Evolutionary conservation across 23 tunicate species (phyloP).

Genomic region (Botrylloides violaceus): DNA sequence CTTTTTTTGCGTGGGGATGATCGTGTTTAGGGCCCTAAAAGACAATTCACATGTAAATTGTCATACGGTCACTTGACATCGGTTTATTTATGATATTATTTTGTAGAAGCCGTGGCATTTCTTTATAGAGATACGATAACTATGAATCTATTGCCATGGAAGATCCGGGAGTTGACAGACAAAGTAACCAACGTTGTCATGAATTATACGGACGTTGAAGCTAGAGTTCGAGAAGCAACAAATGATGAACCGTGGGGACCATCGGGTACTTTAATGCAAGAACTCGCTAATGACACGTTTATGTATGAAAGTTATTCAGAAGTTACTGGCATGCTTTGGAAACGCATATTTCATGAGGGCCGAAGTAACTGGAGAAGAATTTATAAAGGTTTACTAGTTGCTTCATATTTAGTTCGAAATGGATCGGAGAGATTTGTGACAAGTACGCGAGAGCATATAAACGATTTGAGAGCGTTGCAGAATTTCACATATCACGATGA

Average conservation of each 20-base stretch:
- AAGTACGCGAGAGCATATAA: slow-evolving; percentile 87
- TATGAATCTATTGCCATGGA: slow-evolving; percentile 75
- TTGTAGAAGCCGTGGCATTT: not conserved
- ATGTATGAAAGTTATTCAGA: slow-evolving; percentile 88
- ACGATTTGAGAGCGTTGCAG: slow-evolving; percentile 86
- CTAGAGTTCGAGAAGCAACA: slow-evolving; percentile 83
- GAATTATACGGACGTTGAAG: slow-evolving; percentile 93
- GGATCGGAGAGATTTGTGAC: slow-evolving; percentile 94
- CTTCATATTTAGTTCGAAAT: slow-evolving; percentile 61
- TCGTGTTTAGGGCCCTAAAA: too few species aligned
- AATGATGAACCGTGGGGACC: slow-evolving; percentile 99
- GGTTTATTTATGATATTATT: too few species aligned
- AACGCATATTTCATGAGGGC: slow-evolving; percentile 92
- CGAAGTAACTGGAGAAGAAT: slow-evolving; percentile 75
- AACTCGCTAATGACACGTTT: slow-evolving; percentile 78
- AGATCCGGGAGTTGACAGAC: slow-evolving; percentile 72
- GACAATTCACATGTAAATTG: too few species aligned
- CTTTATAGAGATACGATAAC: not conserved
- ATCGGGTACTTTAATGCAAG: slow-evolving; percentile 89
- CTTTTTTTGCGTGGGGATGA: too few species aligned
- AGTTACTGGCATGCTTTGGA: slow-evolving; percentile 99
- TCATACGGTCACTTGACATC: too few species aligned
- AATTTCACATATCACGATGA: slow-evolving; percentile 76
- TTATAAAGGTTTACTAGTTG: slow-evolving; percentile 67
- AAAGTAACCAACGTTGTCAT: slow-evolving; percentile 96